Conservation (phyloP, 2,113 vertebrate genomes). For the Corydoras sp. region DNA sequence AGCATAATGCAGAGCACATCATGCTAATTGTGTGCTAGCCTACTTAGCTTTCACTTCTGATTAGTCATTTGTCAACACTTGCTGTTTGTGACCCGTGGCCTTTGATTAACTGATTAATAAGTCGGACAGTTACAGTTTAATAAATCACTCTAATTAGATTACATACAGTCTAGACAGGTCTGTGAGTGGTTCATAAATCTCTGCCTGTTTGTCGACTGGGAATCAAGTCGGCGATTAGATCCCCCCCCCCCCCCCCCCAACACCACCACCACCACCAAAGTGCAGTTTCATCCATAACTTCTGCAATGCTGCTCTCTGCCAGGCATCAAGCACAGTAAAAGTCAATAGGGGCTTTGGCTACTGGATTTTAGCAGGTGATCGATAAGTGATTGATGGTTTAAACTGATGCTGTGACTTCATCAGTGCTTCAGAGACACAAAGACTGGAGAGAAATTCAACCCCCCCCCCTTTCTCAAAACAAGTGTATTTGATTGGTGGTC, state of each 20-base stretch:
- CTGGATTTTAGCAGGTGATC: constrained; percentile 40
- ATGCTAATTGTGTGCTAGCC: constrained; percentile 21
- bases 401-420: constrained; percentile 30
- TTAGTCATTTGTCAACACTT: constrained; percentile 27
- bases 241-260: not conserved
- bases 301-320: not conserved
- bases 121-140: constrained; percentile 22
- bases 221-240: constrained; percentile 28
- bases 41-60: constrained; percentile 28
- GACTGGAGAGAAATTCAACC: constrained; percentile 56
- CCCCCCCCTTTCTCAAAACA: constrained; percentile 29
- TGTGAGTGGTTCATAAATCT: constrained; percentile 36
- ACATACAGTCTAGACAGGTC: constrained; percentile 24
- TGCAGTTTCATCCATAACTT: constrained; percentile 2
- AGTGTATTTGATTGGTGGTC: constrained; percentile 59
- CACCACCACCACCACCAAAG: not conserved
- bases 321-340: constrained; percentile 15
- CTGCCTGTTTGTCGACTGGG: constrained; percentile 22
- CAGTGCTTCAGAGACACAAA: constrained; percentile 33
- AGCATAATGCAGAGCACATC: constrained; percentile 12
- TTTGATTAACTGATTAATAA: constrained; percentile 36
- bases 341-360: constrained; percentile 26
- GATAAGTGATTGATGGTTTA: constrained; percentile 42
- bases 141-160: constrained; percentile 37
- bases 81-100: constrained; percentile 16